Base-by-base conservation (phyloP, 2,113 vertebrate species). In the Archocentrus centrarchus region DNA sequence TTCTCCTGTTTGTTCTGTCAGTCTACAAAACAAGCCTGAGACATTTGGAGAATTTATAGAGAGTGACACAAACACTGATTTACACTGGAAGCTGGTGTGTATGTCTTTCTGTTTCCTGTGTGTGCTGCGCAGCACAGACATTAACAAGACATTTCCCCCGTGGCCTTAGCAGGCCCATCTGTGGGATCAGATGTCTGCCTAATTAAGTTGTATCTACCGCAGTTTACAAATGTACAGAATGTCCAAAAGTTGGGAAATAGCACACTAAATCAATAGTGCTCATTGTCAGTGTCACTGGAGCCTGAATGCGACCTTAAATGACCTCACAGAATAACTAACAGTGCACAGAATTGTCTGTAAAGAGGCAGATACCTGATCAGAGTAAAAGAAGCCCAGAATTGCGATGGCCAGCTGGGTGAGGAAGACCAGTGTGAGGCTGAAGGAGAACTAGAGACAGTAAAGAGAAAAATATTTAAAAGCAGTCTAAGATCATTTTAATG, bases 331-430 rank as follows among this genome's bases (percentile, higher is more conserved):
- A 59, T 44, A 37, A 60, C 22, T 27, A 37, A 37, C 4, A 27
- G 24, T 6, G n/a, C 53, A 75, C 35, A 64, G 32, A 35, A 50
- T 11, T 2, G 39, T 24, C 24, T 27, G 64, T 27, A 58, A 32
- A 73, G 17, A 70, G 66, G 58, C 32, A 32, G 57, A 17, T 94
- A 96, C 96, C 96, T 96, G 95, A 39, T 96, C 92, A 1, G 95
- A 95, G 86, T 96, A 95, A 82, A 96, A 94, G 89, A 96, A 96
- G 32, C 95, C 94, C 87, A 96, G 84, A 17, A 96, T 81, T 17
- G 95, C 95, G 30, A 96, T 95, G 58, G 85, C 92, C 86, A 96
- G 84, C 83, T 96, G 96, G 37, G 81, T 94, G 44, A 96, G 91
- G 91, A 96, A 96, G 81, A 96, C 93, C 88, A 96, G 60, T 1